Base-by-base conservation (phyloP, 2,888 invertebrate genomes). In the Dusona sp. region DNA sequence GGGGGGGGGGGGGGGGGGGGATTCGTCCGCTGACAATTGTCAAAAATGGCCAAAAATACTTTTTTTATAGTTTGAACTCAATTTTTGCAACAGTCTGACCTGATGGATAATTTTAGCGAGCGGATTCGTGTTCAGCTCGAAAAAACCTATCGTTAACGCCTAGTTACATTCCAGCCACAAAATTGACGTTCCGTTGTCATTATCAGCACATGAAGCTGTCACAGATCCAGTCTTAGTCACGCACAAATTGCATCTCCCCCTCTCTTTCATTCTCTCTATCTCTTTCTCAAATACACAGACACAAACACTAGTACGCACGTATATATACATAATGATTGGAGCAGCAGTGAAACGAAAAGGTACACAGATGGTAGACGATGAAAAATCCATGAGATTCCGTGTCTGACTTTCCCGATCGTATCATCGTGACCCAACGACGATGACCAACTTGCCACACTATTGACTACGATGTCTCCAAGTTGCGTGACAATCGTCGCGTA, bases 371-470 rank as follows among this genome's bases (percentile, higher is more conserved):
- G 36, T 25, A 38, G 33, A 64, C 22, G 7, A 67, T 57, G 73
- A 70, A 61, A 48, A 57, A 80, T 84, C 75, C 51, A 64, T 57
- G 75, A 80, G 78, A 85, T 85, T 79, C 75, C 75, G 68, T 45
- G 65, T 64, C 75, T 79, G 70, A 83, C 87, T 87, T 85, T 87
- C 87, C 85, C 87, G 85, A 87, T 87, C 72, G 85, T 87, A 87
- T 87, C 85, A 61, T 79, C 68, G 79, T 83, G 80, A 83, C 80
- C 84, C 79, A 64, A 87, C 84, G 80, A 80, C 80, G 83, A 83
- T 80, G 83, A 83, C 83, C 84, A 84, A 72, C 82, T 84, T 87
- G 72, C 84, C 83, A 87, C 72, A 87, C 79, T 67, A 61, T 45
- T 7, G 33, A n/a, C 57, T 45, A 25, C 48, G 67, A 38, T 74